These are phyloP conservation scores for Otolemur garnettii DNA, from an alignment of 2,113 vertebrate species.

Conservation along the genomic window DNA sequence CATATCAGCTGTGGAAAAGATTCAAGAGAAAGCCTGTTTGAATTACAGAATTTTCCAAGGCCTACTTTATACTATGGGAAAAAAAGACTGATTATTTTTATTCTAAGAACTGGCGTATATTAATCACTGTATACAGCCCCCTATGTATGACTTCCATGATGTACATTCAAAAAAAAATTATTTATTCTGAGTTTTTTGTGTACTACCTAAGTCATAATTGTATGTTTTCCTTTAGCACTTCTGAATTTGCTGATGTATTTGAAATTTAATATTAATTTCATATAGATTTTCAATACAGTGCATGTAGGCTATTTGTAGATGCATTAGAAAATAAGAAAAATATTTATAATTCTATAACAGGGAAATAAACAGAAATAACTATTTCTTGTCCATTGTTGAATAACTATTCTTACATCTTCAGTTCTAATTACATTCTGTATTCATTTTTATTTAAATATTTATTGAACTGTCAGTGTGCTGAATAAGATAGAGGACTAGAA, in stretches of 20 bases:
- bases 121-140: not conserved
- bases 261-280: constrained; percentile 10
- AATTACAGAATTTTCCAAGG: constrained; percentile 23
- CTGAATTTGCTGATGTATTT: not conserved
- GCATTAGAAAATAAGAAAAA: constrained; percentile 35
- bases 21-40: constrained; percentile 10
- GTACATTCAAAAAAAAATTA: not conserved
- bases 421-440: not conserved
- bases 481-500: too few species aligned
- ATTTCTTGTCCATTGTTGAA: not conserved
- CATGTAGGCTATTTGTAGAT: not conserved
- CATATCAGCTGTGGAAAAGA: constrained; percentile 50
- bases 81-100: not conserved
- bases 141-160: not conserved
- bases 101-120: not conserved
- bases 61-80: not conserved
- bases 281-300: not conserved
- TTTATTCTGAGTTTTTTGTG: not conserved
- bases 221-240: not conserved
- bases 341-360: not conserved
- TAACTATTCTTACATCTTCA: not conserved
- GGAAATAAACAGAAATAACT: not conserved
- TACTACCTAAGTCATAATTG: not conserved
- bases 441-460: not conserved
- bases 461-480: not conserved